Percentiles rank a stretch among this genome's conserved stretches.
These are phyloP conservation scores for Latrodectus hesperus DNA, from an alignment of 2,888 invertebrate species.

Conservation along the genomic window DNA sequence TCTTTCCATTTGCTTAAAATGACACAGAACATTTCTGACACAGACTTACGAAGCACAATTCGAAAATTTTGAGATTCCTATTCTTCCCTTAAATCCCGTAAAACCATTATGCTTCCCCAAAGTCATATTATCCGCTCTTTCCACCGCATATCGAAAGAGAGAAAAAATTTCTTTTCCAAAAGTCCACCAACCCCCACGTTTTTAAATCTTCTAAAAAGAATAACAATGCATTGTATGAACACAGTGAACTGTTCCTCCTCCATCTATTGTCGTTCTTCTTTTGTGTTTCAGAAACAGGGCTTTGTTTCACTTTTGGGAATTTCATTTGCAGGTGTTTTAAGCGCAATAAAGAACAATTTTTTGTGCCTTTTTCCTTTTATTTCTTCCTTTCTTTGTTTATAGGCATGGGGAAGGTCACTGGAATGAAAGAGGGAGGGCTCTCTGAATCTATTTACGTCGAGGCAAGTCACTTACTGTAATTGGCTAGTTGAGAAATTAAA, in stretches of 20 bases:
- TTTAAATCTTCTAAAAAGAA: slow-evolving; percentile 25
- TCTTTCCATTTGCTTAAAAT: too few species aligned
- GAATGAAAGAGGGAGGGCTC: background rate
- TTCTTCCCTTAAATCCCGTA: background rate
- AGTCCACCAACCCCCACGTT: background rate
- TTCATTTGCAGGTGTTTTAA: slow-evolving; percentile 60
- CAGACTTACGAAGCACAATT: too few species aligned
- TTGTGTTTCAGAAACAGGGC: slow-evolving; percentile 23
- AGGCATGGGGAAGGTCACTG: background rate
- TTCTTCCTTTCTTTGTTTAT: background rate
- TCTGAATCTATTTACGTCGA: background rate
- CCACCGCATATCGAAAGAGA: background rate
- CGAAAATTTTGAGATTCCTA: background rate
- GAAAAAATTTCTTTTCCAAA: background rate
- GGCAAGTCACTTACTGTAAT: slow-evolving; percentile 45
- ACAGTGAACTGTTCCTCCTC: slow-evolving; percentile 25
- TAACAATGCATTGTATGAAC: slow-evolving; percentile 33
- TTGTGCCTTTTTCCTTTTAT: slow-evolving; percentile 1
- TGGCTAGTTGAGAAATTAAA: slow-evolving; percentile 48
- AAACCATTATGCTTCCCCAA: slow-evolving; percentile 17
- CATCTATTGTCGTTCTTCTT: slow-evolving; percentile 40
- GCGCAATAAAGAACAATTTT: slow-evolving; percentile 39
- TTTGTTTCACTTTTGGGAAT: slow-evolving; percentile 45
- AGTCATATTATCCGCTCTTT: slow-evolving; percentile 17
- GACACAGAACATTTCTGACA: too few species aligned